Base-by-base conservation (phyloP, 2,113 vertebrate genomes). In the Phrynocephalus versicolor region DNA sequence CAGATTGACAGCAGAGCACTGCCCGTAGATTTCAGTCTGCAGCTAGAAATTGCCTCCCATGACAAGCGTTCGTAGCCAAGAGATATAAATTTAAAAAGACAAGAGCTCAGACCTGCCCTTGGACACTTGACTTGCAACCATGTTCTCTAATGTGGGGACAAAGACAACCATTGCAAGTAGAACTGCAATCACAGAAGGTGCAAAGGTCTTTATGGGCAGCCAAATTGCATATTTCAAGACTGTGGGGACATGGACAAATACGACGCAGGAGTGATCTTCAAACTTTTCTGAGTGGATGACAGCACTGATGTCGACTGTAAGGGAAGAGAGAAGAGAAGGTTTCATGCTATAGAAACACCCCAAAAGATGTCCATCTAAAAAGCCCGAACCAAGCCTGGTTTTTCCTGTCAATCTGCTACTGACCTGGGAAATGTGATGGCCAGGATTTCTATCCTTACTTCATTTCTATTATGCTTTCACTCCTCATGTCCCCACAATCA, bases 41-140 rank as follows among this genome's bases (percentile, higher is more conserved):
- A 81, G 14, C 74, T 30, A 82, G 58, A 88, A 88, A 87, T 77
- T 79, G 78, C 64, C 90, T 90, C 85, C 75, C 85, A 71, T 65
- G 81, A 82, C 41, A 76, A 87, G 73, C 76, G 85, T n/a, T 18
- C 45, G 75, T n/a, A 84, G 82, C 71, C 27, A 83, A 16, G 78
- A 19, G 25, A 71, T 60, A 64, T 62, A 64, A 84, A 85, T 83
- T 74, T 75, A 35, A 75, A 65, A 77, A 82, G 71, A 58, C 18
- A 3, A 14, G 14, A 1, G 0, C 33, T 75, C 74, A 30, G 58
- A 80, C 5, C 73, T 85, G 69, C 57, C 18, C 84, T 73, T 80
- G 75, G 81, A 74, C 73, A 39, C 35, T 73, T 73, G 45, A 85
- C 79, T 72, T 84, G 10, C 21, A 86, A 39, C 37, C 21, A 67